Conservation (phyloP, 2,113 vertebrate species). For the Cinclus mexicanus region DNA sequence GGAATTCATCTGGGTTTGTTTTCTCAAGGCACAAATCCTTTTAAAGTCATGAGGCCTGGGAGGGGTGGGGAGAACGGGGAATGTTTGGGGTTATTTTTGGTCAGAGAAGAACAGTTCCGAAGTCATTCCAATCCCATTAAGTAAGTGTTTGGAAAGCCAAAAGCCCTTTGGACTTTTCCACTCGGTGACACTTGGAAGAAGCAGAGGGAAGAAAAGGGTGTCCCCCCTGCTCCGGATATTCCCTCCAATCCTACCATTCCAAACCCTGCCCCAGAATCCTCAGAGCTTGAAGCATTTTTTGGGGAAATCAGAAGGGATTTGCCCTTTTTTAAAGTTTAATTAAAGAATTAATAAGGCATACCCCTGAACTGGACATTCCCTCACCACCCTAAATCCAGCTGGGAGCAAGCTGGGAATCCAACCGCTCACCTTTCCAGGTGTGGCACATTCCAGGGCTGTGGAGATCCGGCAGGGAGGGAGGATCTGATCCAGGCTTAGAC, state of each 20-base stretch:
- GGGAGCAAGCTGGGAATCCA: neutral
- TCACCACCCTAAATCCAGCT: neutral
- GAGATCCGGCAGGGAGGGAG: neutral
- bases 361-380: neutral
- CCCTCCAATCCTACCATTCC: rapidly evolving
- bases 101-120: neutral
- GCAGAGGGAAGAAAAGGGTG: neutral
- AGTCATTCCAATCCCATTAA: constrained; percentile 22
- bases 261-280: neutral
- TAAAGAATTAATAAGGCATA: neutral
- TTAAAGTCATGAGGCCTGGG: constrained; percentile 25
- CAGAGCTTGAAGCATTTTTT: neutral
- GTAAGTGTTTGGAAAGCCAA: neutral
- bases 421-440: neutral
- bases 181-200: neutral
- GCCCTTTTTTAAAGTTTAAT: neutral
- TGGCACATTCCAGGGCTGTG: neutral
- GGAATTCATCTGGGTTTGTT: constrained; percentile 59
- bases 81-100: constrained; percentile 36
- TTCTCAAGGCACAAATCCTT: constrained; percentile 69
- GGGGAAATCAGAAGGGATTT: neutral
- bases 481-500: neutral
- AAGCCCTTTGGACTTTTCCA: neutral
- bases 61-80: neutral
- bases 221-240: neutral